These are phyloP conservation scores for Ochlodes sylvanus DNA, from an alignment of 2,888 invertebrate genomes.

Conservation along the genomic window DNA sequence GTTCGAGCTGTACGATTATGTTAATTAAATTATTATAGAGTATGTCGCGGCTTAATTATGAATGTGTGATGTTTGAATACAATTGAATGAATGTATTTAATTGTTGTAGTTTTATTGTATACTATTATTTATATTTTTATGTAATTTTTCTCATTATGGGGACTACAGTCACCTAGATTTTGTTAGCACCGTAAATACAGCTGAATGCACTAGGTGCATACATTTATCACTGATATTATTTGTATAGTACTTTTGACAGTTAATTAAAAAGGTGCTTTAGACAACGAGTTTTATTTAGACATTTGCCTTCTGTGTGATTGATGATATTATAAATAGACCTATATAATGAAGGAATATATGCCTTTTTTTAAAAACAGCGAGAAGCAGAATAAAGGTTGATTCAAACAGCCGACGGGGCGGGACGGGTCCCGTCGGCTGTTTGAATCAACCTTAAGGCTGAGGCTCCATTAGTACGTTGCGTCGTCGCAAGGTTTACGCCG, in stretches of 20 bases:
- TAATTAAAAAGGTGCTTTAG: conserved; percentile 83
- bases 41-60: conserved; percentile 55
- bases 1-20: conserved; percentile 47
- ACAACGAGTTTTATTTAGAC: conserved; percentile 51
- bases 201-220: conserved; percentile 63
- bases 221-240: conserved; percentile 72
- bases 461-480: no score
- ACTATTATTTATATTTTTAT: conserved; percentile 56
- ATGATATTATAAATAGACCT: no score
- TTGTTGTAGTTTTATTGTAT: conserved; percentile 76
- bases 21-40: conserved; percentile 64
- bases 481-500: no score
- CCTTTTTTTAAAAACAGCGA: no score
- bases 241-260: conserved; percentile 78
- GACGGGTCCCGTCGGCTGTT: no score
- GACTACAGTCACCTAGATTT: conserved; percentile 61
- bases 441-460: no score
- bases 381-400: no score
- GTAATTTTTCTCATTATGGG: conserved; percentile 64
- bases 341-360: no score
- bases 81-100: conserved; percentile 79
- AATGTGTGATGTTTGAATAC: conserved; percentile 67
- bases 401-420: no score
- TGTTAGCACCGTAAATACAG: conserved; percentile 62
- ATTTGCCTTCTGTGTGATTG: not conserved